These are phyloP conservation scores for Chymomyza costata DNA, from an alignment of 1,140 invertebrate genomes.

Conservation along the genomic window DNA sequence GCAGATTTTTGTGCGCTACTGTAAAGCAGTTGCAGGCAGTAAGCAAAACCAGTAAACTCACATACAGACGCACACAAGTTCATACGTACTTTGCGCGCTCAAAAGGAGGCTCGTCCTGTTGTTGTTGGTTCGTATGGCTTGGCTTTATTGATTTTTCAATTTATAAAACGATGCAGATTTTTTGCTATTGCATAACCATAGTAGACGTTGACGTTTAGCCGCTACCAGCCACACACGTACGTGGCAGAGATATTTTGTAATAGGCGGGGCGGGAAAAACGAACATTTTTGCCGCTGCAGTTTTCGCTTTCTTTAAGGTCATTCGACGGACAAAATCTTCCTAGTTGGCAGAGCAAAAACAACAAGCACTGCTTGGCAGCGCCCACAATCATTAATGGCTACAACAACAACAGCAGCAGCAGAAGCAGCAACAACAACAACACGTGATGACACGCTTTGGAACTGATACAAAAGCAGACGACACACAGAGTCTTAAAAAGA, in stretches of 20 bases:
- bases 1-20: too few relatives aligned
- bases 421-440: slow-evolving; percentile 32
- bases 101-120: slow-evolving; percentile 67
- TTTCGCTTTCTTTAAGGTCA: slow-evolving; percentile 52
- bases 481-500: too few relatives aligned
- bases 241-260: slow-evolving; percentile 18
- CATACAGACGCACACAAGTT: too few relatives aligned
- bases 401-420: too few relatives aligned
- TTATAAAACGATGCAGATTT: slow-evolving; percentile 14
- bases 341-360: slow-evolving; percentile 3
- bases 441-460: slow-evolving; percentile 49
- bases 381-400: too few relatives aligned
- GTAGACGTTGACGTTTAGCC: too few relatives aligned
- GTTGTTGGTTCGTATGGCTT: slow-evolving; percentile 2
- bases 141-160: slow-evolving; percentile 51
- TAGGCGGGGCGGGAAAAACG: not conserved
- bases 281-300: slow-evolving; percentile 15
- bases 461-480: slow-evolving; percentile 17
- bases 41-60: too few relatives aligned
- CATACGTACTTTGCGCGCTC: too few relatives aligned
- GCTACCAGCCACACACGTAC: slow-evolving; percentile 26
- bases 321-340: slow-evolving; percentile 56
- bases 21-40: too few relatives aligned
- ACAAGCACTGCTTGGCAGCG: slow-evolving; percentile 24
- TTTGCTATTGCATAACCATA: slow-evolving; percentile 45